Evolutionary conservation across 2,113 vertebrate species (phyloP), one percentile per base, ranked within the genome.

Genomic region (Aptenodytes forsteri): DNA sequence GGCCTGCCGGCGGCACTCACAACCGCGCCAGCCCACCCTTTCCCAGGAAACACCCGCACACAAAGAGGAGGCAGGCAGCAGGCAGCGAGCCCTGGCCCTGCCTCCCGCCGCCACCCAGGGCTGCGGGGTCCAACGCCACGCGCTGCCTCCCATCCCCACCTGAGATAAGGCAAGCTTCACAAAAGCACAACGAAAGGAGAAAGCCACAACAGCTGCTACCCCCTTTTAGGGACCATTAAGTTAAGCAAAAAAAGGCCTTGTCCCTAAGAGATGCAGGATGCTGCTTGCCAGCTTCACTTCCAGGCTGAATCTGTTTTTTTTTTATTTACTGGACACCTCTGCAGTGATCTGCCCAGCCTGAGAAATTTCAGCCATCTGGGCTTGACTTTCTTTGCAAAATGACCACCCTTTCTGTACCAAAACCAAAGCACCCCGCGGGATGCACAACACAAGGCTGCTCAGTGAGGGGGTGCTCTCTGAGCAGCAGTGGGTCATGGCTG

Each of bases 391-490:
- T 73, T 6, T 20, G 49, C 40, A 44, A 34, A 92, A 88, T 2
- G 9, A 82, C 29, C 2, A 10, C 16, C 49, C 36, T 30, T 90
- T 46, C 70, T 27, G 52, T 10, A 16, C 6, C 10, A 4, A 30
- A 70, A 50, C 5, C 46, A 25, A 15, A 58, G 46, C 2, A 0
- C 4, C 1, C 47, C 0, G 2, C 0, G 0, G 46, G 81, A 44
- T 6, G 58, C 49, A 8, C 4, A 6, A 4, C 30, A 10, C 26
- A 0, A 32, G 17, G 52, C 47, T 76, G 86, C 81, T 77, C 54
- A 7, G 40, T 0, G 0, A 13, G 25, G 59, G 40, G 71, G n/a
- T 18, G 70, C 50, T 64, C 85, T 47, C 67, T 10, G 20, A 50
- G 62, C 58, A 59, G 77, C 36, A 14, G 7, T 0, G 30, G 55